phyloP scores from a whole-genome alignment of 1,140 invertebrate species.

The Heterodera carotae region DNA sequence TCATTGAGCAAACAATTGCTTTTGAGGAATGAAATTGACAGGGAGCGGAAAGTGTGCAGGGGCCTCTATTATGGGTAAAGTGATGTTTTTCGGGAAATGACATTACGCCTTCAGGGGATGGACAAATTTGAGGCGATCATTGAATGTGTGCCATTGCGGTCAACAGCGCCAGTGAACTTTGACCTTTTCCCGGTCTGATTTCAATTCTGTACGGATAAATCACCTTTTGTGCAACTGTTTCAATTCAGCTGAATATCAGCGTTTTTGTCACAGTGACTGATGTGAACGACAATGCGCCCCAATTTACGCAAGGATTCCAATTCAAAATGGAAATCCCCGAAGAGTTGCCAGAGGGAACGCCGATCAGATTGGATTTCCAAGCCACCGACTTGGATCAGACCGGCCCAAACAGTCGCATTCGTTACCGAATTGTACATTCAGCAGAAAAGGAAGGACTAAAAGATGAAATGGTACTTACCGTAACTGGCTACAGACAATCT shows the following conservation, averaged over 20 bases:
- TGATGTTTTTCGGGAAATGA: background rate
- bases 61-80: no score
- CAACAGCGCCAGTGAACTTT: slow-evolving; percentile 10
- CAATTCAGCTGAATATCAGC: slow-evolving; percentile 50
- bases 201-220: background rate
- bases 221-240: background rate
- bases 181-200: background rate
- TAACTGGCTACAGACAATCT: background rate
- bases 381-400: slow-evolving; percentile 86
- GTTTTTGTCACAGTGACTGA: slow-evolving; percentile 80
- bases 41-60: slow-evolving; percentile 33
- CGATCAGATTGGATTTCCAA: slow-evolving; percentile 80
- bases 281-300: slow-evolving; percentile 88
- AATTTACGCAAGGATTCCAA: slow-evolving; percentile 78
- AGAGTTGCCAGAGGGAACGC: slow-evolving; percentile 76
- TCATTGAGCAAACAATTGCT: slow-evolving; percentile 40
- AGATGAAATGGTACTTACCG: slow-evolving; percentile 15
- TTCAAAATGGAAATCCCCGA: slow-evolving; percentile 89
- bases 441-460: background rate
- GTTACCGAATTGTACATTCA: slow-evolving; percentile 71
- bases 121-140: slow-evolving; percentile 51
- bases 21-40: slow-evolving; percentile 44
- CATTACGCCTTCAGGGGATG: slow-evolving; percentile 35
- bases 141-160: slow-evolving; percentile 49
- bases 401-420: slow-evolving; percentile 88